Conservation (phyloP, 2,113 vertebrate genomes). For the Podarcis raffonei region DNA sequence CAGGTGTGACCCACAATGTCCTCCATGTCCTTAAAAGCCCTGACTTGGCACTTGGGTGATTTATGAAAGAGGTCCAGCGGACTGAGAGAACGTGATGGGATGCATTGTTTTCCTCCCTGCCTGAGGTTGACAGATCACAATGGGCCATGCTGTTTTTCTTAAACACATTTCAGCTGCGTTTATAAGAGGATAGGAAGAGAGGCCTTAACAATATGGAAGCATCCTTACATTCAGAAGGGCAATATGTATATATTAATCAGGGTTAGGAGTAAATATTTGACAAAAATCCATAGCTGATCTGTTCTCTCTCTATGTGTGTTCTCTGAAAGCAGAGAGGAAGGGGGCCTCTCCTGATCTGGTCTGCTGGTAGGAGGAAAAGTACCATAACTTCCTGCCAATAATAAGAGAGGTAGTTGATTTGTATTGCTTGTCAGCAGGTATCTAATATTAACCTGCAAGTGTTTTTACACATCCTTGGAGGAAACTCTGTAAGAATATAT, state of each 20-base stretch:
- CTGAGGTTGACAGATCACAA: no score
- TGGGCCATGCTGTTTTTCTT: no score
- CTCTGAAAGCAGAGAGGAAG: no score
- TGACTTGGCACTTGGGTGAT: neutral
- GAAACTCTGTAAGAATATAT: neutral
- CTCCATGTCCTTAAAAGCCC: neutral
- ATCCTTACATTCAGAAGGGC: no score
- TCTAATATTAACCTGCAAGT: neutral
- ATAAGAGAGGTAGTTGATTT: neutral
- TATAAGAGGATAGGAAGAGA: no score
- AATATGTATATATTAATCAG: no score
- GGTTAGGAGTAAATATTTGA: neutral
- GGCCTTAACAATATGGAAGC: no score
- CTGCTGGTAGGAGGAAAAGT: neutral
- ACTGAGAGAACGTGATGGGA: neutral
- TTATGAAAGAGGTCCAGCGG: neutral
- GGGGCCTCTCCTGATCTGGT: neutral
- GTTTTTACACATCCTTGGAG: neutral
- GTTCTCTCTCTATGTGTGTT: neutral
- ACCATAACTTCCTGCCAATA: neutral
- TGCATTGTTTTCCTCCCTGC: no score
- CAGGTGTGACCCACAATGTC: neutral
- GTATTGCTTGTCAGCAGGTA: neutral
- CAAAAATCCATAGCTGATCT: neutral
- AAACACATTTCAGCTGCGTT: no score